Base-by-base conservation (phyloP, 2,113 vertebrate genomes). In the Reinhardtius hippoglossoides region DNA sequence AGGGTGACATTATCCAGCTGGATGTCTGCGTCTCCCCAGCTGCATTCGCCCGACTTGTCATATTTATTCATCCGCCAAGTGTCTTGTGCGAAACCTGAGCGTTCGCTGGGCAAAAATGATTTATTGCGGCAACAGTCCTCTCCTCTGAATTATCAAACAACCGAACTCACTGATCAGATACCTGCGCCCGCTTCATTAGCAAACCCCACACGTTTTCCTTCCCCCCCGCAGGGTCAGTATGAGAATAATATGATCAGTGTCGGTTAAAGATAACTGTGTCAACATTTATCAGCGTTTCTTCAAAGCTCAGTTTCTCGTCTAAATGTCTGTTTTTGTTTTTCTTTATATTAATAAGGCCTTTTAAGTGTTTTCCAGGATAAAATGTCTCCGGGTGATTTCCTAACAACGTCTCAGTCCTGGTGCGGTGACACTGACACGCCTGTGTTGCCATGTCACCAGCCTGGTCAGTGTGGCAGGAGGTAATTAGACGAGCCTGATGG, bases 51-150 rank as follows among this genome's bases (percentile, higher is more conserved):
- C 67, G 21, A 80, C 55, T 6, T 42, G 50, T 66, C 62, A 44
- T 18, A 37, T 61, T 80, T 84, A 31, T 76, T 73, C 78, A 59
- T 78, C 54, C 79, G 71, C 71, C 20, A 3, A 55, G 63, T 60
- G 60, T 81, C 64, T 63, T n/a, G 35, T 63, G 18, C 15, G 31
- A 16, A 60, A 70, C 65, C 37, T 66, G 52, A 55, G 40, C 42
- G 55, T 54, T 26, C 2, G 27, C 2, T 48, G 40, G 63, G 21
- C 18, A 9, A 71, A 56, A 21, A 2, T 59, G 12, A 74, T 35
- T 37, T 0, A 63, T 64, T 63, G 52, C 27, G 46, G 18, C 50
- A n/a, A 0, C 13, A 20, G 12, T 21, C 31, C 54, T 37, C 24
- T 37, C 24, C 50, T 67, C 12, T 15, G 7, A 62, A 42, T 40